These are phyloP conservation scores for Tenthredo scrophulariae DNA, from an alignment of 2,888 invertebrate genomes.

Conservation along the genomic window DNA sequence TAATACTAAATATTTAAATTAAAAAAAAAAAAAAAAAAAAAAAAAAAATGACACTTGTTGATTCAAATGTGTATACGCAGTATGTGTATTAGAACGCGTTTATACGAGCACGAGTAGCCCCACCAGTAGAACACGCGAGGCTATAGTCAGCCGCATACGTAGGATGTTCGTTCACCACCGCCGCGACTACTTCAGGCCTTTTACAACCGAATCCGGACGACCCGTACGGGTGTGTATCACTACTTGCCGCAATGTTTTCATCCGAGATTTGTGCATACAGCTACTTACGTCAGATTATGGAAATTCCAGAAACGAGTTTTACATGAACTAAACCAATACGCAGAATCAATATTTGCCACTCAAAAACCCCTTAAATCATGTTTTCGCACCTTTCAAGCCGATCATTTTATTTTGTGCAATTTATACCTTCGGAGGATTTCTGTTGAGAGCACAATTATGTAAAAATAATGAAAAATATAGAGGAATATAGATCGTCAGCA, in stretches of 20 bases:
- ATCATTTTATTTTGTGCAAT: not conserved
- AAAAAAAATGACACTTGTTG: not conserved
- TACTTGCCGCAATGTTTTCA: constrained; percentile 1
- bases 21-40: not conserved
- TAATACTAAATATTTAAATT: not conserved
- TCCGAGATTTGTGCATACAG: not conserved
- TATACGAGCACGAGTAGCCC: not conserved
- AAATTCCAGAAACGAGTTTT: not conserved
- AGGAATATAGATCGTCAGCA: not conserved
- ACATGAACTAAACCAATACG: not conserved
- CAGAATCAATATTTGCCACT: not conserved
- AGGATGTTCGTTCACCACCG: constrained; percentile 20
- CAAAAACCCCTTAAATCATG: not conserved
- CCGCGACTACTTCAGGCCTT: constrained; percentile 2
- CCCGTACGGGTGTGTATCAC: constrained; percentile 15
- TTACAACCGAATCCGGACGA: constrained; percentile 1
- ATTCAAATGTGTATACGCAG: not conserved
- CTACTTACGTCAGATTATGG: not conserved
- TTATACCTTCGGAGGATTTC: not conserved
- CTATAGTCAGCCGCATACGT: constrained; percentile 31
- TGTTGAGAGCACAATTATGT: not conserved
- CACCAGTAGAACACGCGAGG: constrained; percentile 36
- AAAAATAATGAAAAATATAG: not conserved
- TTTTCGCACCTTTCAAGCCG: not conserved
- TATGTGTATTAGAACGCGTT: not conserved